Evolutionary conservation across 2,113 vertebrate species (phyloP).

Genomic region (Toxostoma redivivum): DNA sequence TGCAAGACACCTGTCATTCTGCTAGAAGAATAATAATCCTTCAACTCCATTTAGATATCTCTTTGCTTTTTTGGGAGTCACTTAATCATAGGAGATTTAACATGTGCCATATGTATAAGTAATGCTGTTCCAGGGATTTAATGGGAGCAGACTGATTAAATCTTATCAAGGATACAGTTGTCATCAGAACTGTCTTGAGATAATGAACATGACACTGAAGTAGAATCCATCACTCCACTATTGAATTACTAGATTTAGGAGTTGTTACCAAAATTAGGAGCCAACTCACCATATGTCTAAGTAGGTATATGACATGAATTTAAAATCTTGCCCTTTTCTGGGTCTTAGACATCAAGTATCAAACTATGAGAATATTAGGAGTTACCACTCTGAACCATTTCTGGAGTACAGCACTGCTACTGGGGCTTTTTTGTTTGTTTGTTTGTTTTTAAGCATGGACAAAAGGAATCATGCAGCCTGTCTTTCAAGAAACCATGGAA

Average conservation of each 20-base stretch:
- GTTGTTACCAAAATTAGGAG: not conserved
- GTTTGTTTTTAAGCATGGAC: not conserved
- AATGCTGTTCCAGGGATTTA: not conserved
- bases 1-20: not conserved
- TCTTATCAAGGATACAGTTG: not conserved
- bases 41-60: not conserved
- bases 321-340: not conserved
- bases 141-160: not conserved
- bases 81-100: not conserved
- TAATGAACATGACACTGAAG: not conserved
- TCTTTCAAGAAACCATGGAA: not conserved
- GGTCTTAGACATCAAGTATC: not conserved
- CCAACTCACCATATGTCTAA: rapidly evolving
- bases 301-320: not conserved
- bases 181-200: not conserved
- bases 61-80: not conserved
- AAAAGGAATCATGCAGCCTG: not conserved
- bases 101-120: not conserved
- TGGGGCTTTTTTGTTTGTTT: rapidly evolving
- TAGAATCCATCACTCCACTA: not conserved
- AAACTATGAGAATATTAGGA: not conserved
- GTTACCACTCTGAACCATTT: not conserved
- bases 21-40: not conserved
- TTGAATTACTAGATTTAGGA: not conserved
- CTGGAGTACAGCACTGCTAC: not conserved